phyloP scores from a whole-genome alignment of 2,113 vertebrate species.

The Gymnorhina tibicen region DNA sequence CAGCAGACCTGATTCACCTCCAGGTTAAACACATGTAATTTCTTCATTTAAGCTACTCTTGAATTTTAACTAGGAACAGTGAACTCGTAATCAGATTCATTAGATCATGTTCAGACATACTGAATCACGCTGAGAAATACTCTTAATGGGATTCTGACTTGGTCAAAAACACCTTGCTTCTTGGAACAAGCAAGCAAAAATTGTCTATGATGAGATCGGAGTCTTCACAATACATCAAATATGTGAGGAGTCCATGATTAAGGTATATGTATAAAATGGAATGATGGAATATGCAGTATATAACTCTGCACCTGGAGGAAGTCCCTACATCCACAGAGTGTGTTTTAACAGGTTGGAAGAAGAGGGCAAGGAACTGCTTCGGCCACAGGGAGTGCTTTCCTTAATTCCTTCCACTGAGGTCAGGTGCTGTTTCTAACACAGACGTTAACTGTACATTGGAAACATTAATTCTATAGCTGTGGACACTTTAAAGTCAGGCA shows the following conservation, averaged over 20 bases:
- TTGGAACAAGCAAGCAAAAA: not conserved
- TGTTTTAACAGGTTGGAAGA: not conserved
- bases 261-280: not conserved
- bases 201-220: not conserved
- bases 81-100: not conserved
- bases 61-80: not conserved
- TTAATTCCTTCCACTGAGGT: not conserved
- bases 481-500: not conserved
- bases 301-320: not conserved
- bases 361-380: not conserved
- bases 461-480: not conserved
- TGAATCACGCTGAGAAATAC: not conserved
- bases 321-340: too few relatives aligned
- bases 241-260: not conserved
- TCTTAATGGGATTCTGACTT: not conserved
- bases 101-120: not conserved
- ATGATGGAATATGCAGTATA: not conserved
- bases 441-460: not conserved
- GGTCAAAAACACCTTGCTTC: not conserved
- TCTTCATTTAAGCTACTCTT: not conserved
- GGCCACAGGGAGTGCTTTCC: not conserved
- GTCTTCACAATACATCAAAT: not conserved
- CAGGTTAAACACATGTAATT: not conserved
- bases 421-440: not conserved
- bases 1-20: not conserved